Evolutionary conservation across 2,797 vertebrate genomes (phyloP), one percentile per base, ranked within the genome.

Genomic region (Spea hammondii): DNA sequence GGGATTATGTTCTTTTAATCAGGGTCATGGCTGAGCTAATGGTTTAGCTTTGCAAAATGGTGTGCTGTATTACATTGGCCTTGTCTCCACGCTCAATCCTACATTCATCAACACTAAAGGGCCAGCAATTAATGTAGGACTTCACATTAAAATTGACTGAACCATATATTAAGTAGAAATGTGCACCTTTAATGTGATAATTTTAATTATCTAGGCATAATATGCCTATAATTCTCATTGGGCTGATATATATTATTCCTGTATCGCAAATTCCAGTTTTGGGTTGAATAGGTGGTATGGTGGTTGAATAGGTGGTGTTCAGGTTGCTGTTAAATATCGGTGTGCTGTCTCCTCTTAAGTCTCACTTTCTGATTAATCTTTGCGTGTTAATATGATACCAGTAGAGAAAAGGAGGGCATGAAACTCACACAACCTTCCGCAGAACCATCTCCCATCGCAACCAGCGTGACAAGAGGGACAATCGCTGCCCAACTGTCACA

Each of bases 321-420:
- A 9, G 32, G 10, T 6, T 60, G 55, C 51, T n/a, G 49, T 74
- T 62, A 17, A 47, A 68, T 48, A 69, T 47, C 67, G 12, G 32
- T 68, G 5, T 44, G 59, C 49, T 14, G 72, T 65, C 72, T 75
- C 72, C 72, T 65, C 45, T 49, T 49, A 48, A 62, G 78, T 79
- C 78, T 74, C 72, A 64, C 11, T 17, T 50, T 67, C 59, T 54
- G 72, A 75, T 65, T 65, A 32, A 73, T 70, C 67, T 65, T 47
- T 9, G 11, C 62, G 49, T 32, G 72, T 70, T 75, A 75, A 80
- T 57, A 14, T 80, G 78, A 80, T 80, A 71, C 72, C 60, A 55
- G 49, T 70, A 46, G 72, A 80, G 72, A 55, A 51, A 64, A 17
- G 8, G 8, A 12, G 72, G 45, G 50, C 78, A 79, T 44, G 49